phyloP scores from a whole-genome alignment of 1,140 invertebrate species.

The Bicyclus anynana region DNA sequence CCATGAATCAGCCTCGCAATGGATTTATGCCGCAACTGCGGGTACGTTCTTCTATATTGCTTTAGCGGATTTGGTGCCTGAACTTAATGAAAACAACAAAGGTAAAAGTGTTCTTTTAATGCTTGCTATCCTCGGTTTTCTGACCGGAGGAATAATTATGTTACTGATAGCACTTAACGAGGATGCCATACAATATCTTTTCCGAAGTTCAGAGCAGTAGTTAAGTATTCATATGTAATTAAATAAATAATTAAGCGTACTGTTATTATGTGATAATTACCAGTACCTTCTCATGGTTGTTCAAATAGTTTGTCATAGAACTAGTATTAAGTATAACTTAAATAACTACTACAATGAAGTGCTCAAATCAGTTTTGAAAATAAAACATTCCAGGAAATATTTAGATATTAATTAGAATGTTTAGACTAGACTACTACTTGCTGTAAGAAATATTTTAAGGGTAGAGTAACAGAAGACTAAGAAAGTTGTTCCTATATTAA shows the following conservation, averaged over 20 bases:
- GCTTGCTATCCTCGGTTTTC: conserved; percentile 81
- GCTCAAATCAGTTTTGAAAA: conserved; percentile 14
- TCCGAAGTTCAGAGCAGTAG: conserved; percentile 70
- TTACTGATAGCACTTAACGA: conserved; percentile 86
- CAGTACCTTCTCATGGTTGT: conserved; percentile 49
- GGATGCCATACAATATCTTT: conserved; percentile 80
- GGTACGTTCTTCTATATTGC: conserved; percentile 90
- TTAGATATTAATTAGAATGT: background rate
- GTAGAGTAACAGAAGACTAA: background rate
- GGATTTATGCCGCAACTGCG: conserved; percentile 88
- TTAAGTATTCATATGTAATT: background rate
- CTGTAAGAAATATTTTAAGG: background rate
- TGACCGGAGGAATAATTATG: conserved; percentile 85
- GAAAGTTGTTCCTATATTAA: background rate
- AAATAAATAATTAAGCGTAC: conserved; percentile 11
- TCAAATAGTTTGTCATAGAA: conserved; percentile 31
- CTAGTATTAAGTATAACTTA: conserved; percentile 13
- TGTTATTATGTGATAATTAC: conserved; percentile 50
- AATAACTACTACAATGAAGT: conserved; percentile 1
- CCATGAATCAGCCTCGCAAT: conserved; percentile 80
- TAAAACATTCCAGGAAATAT: conserved; percentile 15
- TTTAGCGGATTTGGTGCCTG: conserved; percentile 86
- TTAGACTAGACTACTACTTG: no score
- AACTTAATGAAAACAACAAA: conserved; percentile 75
- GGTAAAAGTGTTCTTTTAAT: conserved; percentile 62